phyloP scores from a whole-genome alignment of 2,888 invertebrate genomes.

The Heliconius sara region DNA sequence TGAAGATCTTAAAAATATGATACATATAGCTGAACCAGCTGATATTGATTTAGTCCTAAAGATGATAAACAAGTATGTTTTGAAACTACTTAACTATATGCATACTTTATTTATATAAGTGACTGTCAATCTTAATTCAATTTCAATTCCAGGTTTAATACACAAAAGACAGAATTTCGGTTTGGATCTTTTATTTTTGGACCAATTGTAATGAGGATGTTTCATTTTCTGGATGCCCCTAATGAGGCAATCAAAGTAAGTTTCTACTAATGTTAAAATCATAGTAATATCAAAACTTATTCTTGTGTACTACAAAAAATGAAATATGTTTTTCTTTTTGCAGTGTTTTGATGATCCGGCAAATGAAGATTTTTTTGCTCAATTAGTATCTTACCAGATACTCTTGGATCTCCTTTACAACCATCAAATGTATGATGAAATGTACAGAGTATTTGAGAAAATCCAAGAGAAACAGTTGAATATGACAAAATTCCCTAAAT shows the following conservation, averaged over 20 bases:
- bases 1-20: conserved; percentile 92
- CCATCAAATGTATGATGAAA: conserved; percentile 86
- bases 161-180: conserved; percentile 87
- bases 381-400: conserved; percentile 86
- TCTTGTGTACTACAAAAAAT: neutral
- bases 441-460: conserved; percentile 85
- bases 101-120: neutral
- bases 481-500: conserved; percentile 87
- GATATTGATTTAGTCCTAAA: conserved; percentile 86
- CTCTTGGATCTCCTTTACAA: conserved; percentile 88
- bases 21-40: conserved; percentile 86
- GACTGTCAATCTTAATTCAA: too few species aligned
- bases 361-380: conserved; percentile 88
- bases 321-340: neutral
- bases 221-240: conserved; percentile 87
- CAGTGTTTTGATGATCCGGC: conserved; percentile 86
- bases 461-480: conserved; percentile 85
- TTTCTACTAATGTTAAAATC: neutral
- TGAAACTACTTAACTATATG: neutral
- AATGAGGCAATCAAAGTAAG: conserved; percentile 85
- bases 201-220: conserved; percentile 92
- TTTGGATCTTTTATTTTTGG: conserved; percentile 93
- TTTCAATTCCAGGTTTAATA: conserved; percentile 83
- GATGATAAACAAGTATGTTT: conserved; percentile 88
- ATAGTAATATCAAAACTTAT: neutral